Evolutionary conservation across 1,140 invertebrate species (phyloP), one percentile per base, ranked within the genome.

Genomic region (Choristoneura fumiferana): DNA sequence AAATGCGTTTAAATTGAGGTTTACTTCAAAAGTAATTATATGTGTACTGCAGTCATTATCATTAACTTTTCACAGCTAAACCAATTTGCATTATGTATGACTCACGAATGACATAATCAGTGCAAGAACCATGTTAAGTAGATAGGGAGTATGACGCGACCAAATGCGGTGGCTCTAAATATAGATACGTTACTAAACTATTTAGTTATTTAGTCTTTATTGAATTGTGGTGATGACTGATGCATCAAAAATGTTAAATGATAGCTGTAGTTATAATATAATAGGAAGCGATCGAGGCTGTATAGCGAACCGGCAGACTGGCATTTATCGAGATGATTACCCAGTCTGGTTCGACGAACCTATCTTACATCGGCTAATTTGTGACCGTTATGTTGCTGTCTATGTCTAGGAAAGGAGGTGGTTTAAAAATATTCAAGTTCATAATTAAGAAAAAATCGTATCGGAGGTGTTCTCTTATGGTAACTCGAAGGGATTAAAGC

Each of bases 241-340:
- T 29, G 22, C 22, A 29, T 29, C 22, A 29, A 29, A 29, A 29
- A n/a, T n/a, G n/a, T n/a, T n/a, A n/a, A n/a, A n/a, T n/a, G n/a
- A n/a, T n/a, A n/a, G n/a, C n/a, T n/a, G n/a, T 6, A 29, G 22
- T 29, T 3, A 2, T 29, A 29, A 29, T 3, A 29, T 29, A 29
- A 17, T 9, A 45, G 10, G 18, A 45, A 22, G 18, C 22, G 18
- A 49, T 49, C 18, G 22, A 17, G 10, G 22, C 43, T 49, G 2
- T 12, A 12, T 12, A 12, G 10, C 10, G 17, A 5, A 49, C 22
- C 43, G 18, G 18, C 15, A 45, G 40, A 29, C 22, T 29, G 6
- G 15, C 22, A 49, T 22, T 49, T 49, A 49, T 17, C 43, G 18
- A 49, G 43, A 29, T 6, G 22, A 49, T 49, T 49, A 49, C 43